phyloP scores from a whole-genome alignment of 2,113 vertebrate genomes.

The Mobula hypostoma region DNA sequence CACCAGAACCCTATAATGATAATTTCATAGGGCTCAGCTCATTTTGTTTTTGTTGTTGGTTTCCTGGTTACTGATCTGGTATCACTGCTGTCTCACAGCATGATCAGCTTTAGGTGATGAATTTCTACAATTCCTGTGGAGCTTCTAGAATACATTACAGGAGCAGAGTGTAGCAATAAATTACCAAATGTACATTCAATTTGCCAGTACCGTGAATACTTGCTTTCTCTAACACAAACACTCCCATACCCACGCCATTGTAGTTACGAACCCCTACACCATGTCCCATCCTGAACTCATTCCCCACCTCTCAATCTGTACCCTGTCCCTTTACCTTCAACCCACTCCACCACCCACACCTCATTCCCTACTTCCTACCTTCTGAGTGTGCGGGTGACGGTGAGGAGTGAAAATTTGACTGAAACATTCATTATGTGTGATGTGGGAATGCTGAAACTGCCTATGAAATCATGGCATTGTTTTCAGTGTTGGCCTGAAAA shows the following conservation, averaged over 20 bases:
- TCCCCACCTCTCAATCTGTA: no score
- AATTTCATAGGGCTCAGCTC: neutral
- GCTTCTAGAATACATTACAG: constrained; percentile 14
- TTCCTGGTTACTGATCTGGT: neutral
- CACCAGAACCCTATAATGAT: neutral
- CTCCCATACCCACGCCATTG: no score
- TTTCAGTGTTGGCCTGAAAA: neutral
- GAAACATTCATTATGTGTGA: neutral
- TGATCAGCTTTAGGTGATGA: neutral
- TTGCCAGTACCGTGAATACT: neutral
- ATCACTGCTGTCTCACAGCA: neutral
- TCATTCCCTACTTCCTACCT: neutral
- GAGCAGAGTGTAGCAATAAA: neutral
- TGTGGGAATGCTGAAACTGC: neutral
- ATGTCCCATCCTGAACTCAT: neutral
- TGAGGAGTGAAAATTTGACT: neutral
- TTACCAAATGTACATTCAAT: neutral
- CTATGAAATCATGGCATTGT: neutral
- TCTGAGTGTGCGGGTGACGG: neutral
- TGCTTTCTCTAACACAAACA: neutral
- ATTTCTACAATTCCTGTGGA: neutral
- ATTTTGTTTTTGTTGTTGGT: neutral
- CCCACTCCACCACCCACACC: neutral
- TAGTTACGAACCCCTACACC: neutral
- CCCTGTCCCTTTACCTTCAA: neutral